Evolutionary conservation across 2,888 invertebrate genomes (phyloP).

Genomic region (Chymomyza caudatula): DNA sequence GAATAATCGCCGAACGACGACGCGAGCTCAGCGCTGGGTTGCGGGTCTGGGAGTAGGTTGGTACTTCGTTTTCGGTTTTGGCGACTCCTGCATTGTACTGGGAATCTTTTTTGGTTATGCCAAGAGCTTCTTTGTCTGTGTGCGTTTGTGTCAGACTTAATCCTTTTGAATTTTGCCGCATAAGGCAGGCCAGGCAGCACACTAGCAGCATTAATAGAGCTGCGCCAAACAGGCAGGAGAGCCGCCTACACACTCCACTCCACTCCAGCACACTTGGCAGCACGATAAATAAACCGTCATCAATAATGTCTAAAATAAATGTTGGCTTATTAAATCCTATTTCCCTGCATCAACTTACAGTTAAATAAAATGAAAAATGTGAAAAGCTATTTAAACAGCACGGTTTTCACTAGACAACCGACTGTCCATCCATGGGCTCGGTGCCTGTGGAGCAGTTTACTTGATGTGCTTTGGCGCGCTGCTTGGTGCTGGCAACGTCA

Average conservation of each 20-base stretch:
- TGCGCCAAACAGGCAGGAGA: slow-evolving; percentile 19
- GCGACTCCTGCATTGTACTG: slow-evolving; percentile 65
- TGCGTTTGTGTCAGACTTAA: slow-evolving; percentile 50
- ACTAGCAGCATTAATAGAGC: slow-evolving; percentile 47
- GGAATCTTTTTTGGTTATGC: slow-evolving; percentile 50
- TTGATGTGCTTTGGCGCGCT: not conserved
- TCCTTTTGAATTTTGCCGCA: slow-evolving; percentile 75
- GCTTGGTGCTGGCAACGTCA: slow-evolving; percentile 30
- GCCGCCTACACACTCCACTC: not conserved
- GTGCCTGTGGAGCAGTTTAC: not conserved
- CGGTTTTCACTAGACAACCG: slow-evolving; percentile 18
- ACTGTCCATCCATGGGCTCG: slow-evolving; percentile 4
- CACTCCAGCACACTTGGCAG: not conserved
- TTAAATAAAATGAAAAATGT: slow-evolving; percentile 65
- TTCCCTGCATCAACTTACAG: slow-evolving; percentile 57
- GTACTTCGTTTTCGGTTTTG: slow-evolving; percentile 25
- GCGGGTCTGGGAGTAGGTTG: not conserved
- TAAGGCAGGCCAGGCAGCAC: slow-evolving; percentile 32
- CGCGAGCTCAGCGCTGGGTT: not conserved
- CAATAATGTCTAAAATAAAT: slow-evolving; percentile 71
- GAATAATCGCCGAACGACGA: slow-evolving; percentile 67
- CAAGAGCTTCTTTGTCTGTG: slow-evolving; percentile 16
- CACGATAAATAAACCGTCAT: slow-evolving; percentile 62
- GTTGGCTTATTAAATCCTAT: slow-evolving; percentile 73
- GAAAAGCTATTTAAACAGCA: slow-evolving; percentile 44